Evolutionary conservation across 1,140 invertebrate genomes (phyloP).

Genomic region (Spodoptera frugiperda): DNA sequence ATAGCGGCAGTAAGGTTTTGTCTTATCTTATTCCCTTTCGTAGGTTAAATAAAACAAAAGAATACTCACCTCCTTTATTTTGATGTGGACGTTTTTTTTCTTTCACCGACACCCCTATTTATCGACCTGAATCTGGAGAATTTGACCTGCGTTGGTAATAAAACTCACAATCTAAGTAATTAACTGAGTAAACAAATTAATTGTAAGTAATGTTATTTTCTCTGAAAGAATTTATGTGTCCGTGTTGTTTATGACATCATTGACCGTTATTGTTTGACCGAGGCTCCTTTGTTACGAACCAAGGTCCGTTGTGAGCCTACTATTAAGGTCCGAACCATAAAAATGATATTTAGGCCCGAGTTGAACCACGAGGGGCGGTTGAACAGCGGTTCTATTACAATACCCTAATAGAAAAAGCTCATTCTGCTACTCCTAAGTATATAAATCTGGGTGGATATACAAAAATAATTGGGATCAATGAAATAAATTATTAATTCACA

Average conservation of each 20-base stretch:
- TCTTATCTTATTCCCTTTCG: too few relatives aligned
- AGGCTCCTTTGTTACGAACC: not conserved
- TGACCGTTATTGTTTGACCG: slow-evolving; percentile 7
- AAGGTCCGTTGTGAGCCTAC: not conserved
- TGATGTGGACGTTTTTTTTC: too few relatives aligned
- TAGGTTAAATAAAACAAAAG: too few relatives aligned
- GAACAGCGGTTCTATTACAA: not conserved
- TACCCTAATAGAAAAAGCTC: not conserved
- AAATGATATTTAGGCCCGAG: not conserved
- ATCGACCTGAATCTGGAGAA: not conserved
- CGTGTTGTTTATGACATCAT: slow-evolving; percentile 4
- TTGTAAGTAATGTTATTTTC: slow-evolving; percentile 1
- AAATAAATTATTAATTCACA: too few relatives aligned
- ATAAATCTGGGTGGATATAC: too few relatives aligned
- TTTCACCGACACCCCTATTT: too few relatives aligned
- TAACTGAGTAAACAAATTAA: not conserved
- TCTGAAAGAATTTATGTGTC: not conserved
- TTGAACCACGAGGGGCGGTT: not conserved
- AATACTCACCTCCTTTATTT: too few relatives aligned
- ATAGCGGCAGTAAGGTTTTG: too few relatives aligned
- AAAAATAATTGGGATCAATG: too few relatives aligned
- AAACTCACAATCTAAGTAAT: not conserved
- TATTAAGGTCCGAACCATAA: not conserved
- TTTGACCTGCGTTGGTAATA: not conserved
- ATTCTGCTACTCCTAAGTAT: not conserved